Evolutionary conservation across 2,888 invertebrate genomes (phyloP), one percentile per base, ranked within the genome.

Genomic region (Orchesella flavescens): DNA sequence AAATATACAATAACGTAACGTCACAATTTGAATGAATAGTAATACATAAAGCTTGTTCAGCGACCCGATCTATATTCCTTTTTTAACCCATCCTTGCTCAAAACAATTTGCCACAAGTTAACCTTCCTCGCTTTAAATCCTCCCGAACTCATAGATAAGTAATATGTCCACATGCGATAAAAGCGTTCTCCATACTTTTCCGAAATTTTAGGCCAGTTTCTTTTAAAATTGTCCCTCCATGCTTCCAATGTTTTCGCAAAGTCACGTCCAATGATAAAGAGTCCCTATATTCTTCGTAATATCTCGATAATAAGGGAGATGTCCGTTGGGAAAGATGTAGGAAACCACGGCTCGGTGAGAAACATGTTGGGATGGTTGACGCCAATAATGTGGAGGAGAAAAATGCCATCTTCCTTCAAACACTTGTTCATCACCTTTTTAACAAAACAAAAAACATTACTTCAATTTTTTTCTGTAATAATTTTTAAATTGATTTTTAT

Each of bases 301-400:
- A 34, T 34, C 34, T 34, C 34, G 2, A 4, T 4, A 34, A 34
- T 69, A 69, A 15, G 82, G 75, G 13, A 82, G 55, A 23, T 61
- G 57, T 23, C 69, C 76, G 59, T 83, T 72, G 34, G 34, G 34
- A 34, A 34, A 34, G 34, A 34, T 34, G 34, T 34, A 34, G n/a
- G 83, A 76, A 59, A 77, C 76, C 76, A 77, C 23, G 79, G 79
- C 44, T 83, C 83, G 0, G 66, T 80, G 1, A 53, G 34, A 0
- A 74, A 61, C 17, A 76, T 63, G 13, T 21, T 9, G 17, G 19
- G 34, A 53, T 79, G 76, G 49, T 76, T 80, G n/a, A 83, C 74
- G 43, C 76, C 86, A 43, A 86, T 85, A 12, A 84, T 85, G 57
- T 86, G 86, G 0, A 86, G 65, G 2, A 86, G 79, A 15, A 86